Evolutionary conservation across 2,797 vertebrate species (phyloP).

Genomic region (Lagodon rhomboides): DNA sequence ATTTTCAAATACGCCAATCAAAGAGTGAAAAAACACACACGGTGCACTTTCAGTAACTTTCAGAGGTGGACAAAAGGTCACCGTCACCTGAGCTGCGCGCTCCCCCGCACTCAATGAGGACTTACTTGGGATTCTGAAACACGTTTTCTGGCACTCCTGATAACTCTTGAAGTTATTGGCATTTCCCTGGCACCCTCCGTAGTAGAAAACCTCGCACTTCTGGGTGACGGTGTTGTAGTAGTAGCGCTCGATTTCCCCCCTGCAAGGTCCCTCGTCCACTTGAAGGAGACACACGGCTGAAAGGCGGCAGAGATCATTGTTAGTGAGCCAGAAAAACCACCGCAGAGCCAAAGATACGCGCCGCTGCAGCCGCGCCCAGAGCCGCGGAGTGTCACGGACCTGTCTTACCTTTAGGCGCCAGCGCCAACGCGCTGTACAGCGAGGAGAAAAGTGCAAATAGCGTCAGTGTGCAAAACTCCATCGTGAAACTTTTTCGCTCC

Average conservation of each 20-base stretch:
- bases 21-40: not conserved
- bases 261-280: constrained; percentile 87
- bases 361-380: no score
- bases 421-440: constrained; percentile 52
- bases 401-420: constrained; percentile 64
- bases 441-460: constrained; percentile 59
- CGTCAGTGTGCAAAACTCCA: constrained; percentile 71
- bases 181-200: constrained; percentile 92
- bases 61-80: not conserved
- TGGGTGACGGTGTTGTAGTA: constrained; percentile 92
- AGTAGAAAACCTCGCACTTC: constrained; percentile 89
- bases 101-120: constrained; percentile 19
- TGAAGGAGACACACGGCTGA: constrained; percentile 88
- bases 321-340: not conserved
- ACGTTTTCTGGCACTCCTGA: constrained; percentile 88
- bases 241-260: constrained; percentile 81
- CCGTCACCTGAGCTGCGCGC: not conserved
- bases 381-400: no score
- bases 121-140: constrained; percentile 93
- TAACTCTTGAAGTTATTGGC: constrained; percentile 90
- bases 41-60: not conserved
- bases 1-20: not conserved
- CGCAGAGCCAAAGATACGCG: not conserved
- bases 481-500: constrained; percentile 47
- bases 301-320: constrained; percentile 18